Evolutionary conservation across 1,140 invertebrate genomes (phyloP).

Genomic region (Solenopsis invicta): DNA sequence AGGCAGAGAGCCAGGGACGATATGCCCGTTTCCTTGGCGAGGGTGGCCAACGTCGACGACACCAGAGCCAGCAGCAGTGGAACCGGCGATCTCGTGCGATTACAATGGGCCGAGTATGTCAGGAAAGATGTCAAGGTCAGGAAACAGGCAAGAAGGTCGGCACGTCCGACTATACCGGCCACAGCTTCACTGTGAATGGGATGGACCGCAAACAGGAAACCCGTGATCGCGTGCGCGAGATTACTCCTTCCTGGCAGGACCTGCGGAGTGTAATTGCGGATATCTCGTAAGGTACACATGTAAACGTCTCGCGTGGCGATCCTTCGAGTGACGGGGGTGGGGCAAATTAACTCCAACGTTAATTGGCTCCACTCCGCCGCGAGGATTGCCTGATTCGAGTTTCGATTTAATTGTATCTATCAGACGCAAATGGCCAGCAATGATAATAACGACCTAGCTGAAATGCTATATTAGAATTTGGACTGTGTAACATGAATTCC

Average conservation of each 20-base stretch:
- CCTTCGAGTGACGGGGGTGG: constrained; percentile 36
- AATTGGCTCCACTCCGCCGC: constrained; percentile 31
- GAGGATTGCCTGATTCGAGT: constrained; percentile 10
- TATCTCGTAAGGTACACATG: constrained; percentile 60
- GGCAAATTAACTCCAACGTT: constrained; percentile 48
- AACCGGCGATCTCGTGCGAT: constrained; percentile 81
- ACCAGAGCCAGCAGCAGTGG: constrained; percentile 82
- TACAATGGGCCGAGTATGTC: constrained; percentile 90
- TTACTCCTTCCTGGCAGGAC: constrained; percentile 88
- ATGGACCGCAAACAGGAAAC: constrained; percentile 97
- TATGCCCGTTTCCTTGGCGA: constrained; percentile 97
- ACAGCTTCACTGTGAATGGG: constrained; percentile 99
- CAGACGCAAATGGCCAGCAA: background rate
- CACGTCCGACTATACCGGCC: constrained; percentile 97
- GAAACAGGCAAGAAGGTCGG: constrained; percentile 96
- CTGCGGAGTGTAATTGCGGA: constrained; percentile 72
- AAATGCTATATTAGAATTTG: background rate
- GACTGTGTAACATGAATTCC: background rate
- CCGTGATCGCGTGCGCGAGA: constrained; percentile 92
- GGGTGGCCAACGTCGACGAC: constrained; percentile 89
- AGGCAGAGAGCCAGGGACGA: constrained; percentile 96
- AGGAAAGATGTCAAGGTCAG: constrained; percentile 96
- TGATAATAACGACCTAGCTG: background rate
- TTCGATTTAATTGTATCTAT: constrained; percentile 10
- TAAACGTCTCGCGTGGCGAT: constrained; percentile 46